phyloP scores from a whole-genome alignment of 64 coral and sea anemone species.

The Actinia tenebrosa region DNA sequence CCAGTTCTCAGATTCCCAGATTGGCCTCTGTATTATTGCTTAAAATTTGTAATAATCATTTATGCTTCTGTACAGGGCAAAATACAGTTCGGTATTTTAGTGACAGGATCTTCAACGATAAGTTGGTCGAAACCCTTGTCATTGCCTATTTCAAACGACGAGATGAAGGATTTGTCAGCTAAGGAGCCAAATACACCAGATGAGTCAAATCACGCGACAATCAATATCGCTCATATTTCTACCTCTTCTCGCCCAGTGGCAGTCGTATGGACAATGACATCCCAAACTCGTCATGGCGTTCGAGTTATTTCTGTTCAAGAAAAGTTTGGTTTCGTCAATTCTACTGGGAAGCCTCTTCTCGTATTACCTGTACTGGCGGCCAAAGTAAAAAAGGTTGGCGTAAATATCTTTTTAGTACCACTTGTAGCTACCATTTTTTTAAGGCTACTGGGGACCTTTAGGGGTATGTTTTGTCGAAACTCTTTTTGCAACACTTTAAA shows the following conservation, averaged over 20 bases:
- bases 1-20: no score
- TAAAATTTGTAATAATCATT: background rate
- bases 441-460: no score
- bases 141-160: conserved; percentile 19
- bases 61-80: conserved; percentile 18
- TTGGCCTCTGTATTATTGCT: no score
- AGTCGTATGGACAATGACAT: conserved; percentile 26
- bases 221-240: conserved; percentile 30
- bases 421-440: background rate
- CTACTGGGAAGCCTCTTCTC: conserved; percentile 8
- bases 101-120: background rate
- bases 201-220: conserved; percentile 29
- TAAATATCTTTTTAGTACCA: no score
- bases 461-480: no score
- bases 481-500: no score
- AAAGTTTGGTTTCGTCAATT: conserved; percentile 43
- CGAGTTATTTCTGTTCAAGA: conserved; percentile 30
- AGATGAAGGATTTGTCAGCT: background rate
- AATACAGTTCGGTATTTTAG: conserved; percentile 29
- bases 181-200: background rate
- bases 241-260: conserved; percentile 22
- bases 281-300: conserved; percentile 36
- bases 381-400: conserved; percentile 33
- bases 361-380: conserved; percentile 16
- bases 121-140: conserved; percentile 44